Conservation (phyloP, 2,888 invertebrate species). For the Choristoneura rosaceana region DNA sequence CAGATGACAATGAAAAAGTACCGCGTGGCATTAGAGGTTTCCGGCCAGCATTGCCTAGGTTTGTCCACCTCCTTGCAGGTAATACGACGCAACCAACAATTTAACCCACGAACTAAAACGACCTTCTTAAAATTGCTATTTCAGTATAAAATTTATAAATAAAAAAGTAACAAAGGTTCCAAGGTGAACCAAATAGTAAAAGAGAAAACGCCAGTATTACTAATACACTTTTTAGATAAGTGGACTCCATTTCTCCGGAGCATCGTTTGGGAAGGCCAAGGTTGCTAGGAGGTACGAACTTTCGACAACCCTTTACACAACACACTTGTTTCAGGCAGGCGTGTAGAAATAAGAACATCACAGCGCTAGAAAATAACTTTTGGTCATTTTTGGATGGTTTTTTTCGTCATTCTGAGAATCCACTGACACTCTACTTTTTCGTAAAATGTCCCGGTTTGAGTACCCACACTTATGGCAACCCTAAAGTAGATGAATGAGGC, state of each 20-base stretch:
- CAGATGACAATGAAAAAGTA: too few relatives aligned
- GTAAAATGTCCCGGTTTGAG: too few relatives aligned
- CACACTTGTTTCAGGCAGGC: not conserved
- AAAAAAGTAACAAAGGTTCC: not conserved
- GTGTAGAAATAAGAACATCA: not conserved
- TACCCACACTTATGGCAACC: too few relatives aligned
- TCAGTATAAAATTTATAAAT: not conserved
- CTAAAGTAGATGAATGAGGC: too few relatives aligned
- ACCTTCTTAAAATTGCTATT: not conserved
- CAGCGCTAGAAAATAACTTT: not conserved
- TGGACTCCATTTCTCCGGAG: slow-evolving; percentile 5
- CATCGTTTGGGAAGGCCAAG: slow-evolving; percentile 5
- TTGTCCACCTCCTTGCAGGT: too few relatives aligned
- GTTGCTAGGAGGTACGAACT: not conserved
- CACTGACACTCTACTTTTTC: too few relatives aligned
- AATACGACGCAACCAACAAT: too few relatives aligned
- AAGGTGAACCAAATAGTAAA: not conserved
- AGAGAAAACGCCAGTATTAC: not conserved
- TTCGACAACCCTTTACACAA: slow-evolving; percentile 5
- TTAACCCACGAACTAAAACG: too few relatives aligned
- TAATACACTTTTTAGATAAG: not conserved
- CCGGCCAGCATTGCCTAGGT: too few relatives aligned
- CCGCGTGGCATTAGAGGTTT: too few relatives aligned
- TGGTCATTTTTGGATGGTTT: too few relatives aligned
- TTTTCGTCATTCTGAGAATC: too few relatives aligned